phyloP scores from a whole-genome alignment of 2,888 invertebrate genomes.

The Dynastes grantii region DNA sequence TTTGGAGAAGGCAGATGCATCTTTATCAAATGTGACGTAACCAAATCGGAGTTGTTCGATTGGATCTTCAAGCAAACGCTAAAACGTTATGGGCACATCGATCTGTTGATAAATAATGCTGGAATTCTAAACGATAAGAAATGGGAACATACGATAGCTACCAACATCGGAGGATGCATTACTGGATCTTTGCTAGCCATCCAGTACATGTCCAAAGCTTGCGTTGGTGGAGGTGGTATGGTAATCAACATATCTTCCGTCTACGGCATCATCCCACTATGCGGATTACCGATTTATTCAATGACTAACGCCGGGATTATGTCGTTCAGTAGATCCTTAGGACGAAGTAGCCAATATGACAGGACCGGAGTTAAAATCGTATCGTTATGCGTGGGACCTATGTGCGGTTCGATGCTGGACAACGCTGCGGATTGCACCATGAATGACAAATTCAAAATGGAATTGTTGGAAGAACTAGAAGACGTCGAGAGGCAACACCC shows the following conservation, averaged over 20 bases:
- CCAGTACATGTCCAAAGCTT: constrained; percentile 74
- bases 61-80: constrained; percentile 69
- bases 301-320: constrained; percentile 67
- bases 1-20: constrained; percentile 80
- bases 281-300: constrained; percentile 75
- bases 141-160: constrained; percentile 81
- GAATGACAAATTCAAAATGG: constrained; percentile 63
- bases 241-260: constrained; percentile 78
- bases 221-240: constrained; percentile 75
- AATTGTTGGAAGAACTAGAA: constrained; percentile 62
- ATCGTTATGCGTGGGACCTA: constrained; percentile 73
- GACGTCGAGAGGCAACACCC: constrained; percentile 58
- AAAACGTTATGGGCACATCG: constrained; percentile 70
- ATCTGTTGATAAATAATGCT: constrained; percentile 81
- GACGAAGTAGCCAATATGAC: constrained; percentile 67
- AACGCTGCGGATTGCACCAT: constrained; percentile 61
- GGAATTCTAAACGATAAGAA: constrained; percentile 84
- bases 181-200: constrained; percentile 71
- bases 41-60: constrained; percentile 63
- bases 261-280: constrained; percentile 72
- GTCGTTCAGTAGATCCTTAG: constrained; percentile 62
- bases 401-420: constrained; percentile 68
- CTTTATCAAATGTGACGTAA: constrained; percentile 82
- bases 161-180: constrained; percentile 68
- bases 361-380: constrained; percentile 71